These are phyloP conservation scores for Gallinago nigripennis DNA, from an alignment of 2,797 vertebrate species.

Conservation along the genomic window DNA sequence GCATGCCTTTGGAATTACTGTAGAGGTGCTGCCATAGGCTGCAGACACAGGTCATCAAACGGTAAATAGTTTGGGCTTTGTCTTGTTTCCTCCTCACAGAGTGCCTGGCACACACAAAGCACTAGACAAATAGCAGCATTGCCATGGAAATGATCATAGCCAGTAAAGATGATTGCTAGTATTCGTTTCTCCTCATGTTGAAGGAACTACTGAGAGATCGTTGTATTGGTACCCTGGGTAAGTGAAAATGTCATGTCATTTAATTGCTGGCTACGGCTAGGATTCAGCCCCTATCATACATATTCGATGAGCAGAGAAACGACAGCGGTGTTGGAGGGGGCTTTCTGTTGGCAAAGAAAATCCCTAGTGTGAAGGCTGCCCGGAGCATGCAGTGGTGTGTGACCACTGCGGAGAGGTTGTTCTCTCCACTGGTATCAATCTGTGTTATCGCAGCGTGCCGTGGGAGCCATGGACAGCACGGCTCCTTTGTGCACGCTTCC, in stretches of 20 bases:
- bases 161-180: not conserved
- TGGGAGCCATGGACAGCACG: not conserved
- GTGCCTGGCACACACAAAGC: not conserved
- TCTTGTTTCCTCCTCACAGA: not conserved
- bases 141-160: conserved; percentile 37
- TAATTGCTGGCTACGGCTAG: not conserved
- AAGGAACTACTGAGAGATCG: not conserved
- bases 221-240: not conserved
- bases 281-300: not conserved
- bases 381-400: not conserved
- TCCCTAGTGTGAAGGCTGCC: not conserved
- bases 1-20: not conserved
- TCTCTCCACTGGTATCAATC: not conserved
- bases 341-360: not conserved
- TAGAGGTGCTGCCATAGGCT: not conserved
- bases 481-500: not conserved
- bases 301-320: not conserved
- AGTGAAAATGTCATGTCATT: not conserved
- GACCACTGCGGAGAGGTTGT: not conserved
- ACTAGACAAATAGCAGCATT: not conserved
- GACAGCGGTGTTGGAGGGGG: not conserved
- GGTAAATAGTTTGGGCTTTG: not conserved
- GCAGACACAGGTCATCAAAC: not conserved
- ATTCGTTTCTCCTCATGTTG: not conserved
- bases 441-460: not conserved